Evolutionary conservation across 2,113 vertebrate species (phyloP), one percentile per base, ranked within the genome.

Genomic region (Saccopteryx bilineata): DNA sequence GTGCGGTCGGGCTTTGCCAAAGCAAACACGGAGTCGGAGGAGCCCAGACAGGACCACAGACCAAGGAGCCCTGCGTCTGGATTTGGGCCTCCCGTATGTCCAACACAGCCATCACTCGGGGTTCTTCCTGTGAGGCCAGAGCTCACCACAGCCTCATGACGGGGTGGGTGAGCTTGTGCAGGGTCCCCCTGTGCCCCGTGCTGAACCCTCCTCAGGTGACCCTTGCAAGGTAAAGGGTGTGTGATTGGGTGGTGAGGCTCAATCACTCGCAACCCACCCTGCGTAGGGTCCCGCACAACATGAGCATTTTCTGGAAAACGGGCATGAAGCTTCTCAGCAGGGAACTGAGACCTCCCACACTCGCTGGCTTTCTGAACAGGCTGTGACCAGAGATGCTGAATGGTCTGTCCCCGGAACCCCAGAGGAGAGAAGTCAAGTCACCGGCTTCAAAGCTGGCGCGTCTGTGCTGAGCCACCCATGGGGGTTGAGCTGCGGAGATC

Each of bases 41-140:
- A 31, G 11, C 9, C 2, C 0, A 0, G 66, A 13, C 76, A 71
- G 24, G 2, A 9, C 11, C 14, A 31, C 3, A 56, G n/a, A 21
- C 24, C 50, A 15, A 56, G 63, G 61, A 12, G 78, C 6, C 58
- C 39, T 60, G 5, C 2, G 2, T 21, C 19, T 12, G 9, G 65
- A 7, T 7, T 84, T 0, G 0, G 80, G 4, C 56, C 28, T 14
- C 39, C 21, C 3, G 9, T 1, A 9, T 0, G 21, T 19, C 69
- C 10, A 2, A 1, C 11, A 0, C 0, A 0, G 54, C 90, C 2
- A 0, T 17, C 8, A 7, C 9, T 17, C 48, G 0, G 26, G 26
- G 17, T 31, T 3, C 7, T 39, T 46, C 46, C 63, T 0, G 11
- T 11, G 74, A 24, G 3, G 18, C 5, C 17, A 9, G 24, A 26